Conservation (phyloP, 1,140 invertebrate species). For the Drosophila ananassae region DNA sequence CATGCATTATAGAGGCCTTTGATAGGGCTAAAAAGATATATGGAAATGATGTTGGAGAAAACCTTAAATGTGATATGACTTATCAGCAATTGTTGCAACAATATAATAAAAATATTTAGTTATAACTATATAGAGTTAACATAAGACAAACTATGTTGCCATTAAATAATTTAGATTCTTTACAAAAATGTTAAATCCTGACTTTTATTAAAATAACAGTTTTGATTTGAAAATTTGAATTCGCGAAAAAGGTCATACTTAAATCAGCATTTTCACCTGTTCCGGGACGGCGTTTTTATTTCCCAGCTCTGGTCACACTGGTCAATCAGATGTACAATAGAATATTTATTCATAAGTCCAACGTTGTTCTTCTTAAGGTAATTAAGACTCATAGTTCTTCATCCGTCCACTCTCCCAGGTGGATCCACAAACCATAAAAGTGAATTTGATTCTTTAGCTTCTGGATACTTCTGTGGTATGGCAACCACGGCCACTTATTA, state of each 20-base stretch:
- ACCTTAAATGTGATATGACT: constrained; percentile 48
- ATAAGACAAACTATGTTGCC: constrained; percentile 37
- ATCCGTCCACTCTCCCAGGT: too few relatives aligned
- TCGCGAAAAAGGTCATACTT: neutral
- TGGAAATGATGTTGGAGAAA: constrained; percentile 39
- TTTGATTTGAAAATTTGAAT: neutral
- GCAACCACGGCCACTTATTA: too few relatives aligned
- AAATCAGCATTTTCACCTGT: neutral
- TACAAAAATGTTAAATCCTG: neutral
- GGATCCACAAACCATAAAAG: too few relatives aligned
- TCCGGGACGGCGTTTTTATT: neutral
- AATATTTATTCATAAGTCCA: too few relatives aligned
- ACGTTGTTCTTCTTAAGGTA: too few relatives aligned
- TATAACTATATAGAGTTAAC: constrained; percentile 4
- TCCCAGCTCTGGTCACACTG: constrained; percentile 29
- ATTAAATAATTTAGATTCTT: constrained; percentile 6
- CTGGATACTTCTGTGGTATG: too few relatives aligned
- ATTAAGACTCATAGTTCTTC: too few relatives aligned
- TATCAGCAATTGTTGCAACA: constrained; percentile 62
- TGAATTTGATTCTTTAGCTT: too few relatives aligned
- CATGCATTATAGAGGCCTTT: constrained; percentile 88
- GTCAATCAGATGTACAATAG: neutral
- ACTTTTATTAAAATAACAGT: neutral
- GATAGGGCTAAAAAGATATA: constrained; percentile 86
- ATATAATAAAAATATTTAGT: constrained; percentile 48